A percentile compares a stretch with the other conserved stretches of the same genome.
Evolutionary conservation across 2,113 vertebrate species (phyloP).

Genomic region (Archilochus colubris): DNA sequence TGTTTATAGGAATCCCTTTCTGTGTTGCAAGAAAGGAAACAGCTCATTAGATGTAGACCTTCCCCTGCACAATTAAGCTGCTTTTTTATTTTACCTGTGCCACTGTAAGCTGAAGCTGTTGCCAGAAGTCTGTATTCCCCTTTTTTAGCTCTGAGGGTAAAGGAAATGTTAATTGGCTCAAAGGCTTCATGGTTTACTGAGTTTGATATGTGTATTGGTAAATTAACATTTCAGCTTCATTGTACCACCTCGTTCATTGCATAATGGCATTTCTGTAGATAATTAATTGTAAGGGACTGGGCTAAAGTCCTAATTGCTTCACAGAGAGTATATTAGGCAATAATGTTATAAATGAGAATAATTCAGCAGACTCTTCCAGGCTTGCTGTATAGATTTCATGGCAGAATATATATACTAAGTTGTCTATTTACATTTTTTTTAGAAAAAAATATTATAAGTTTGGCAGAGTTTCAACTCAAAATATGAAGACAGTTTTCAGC

Average conservation of each 20-base stretch:
- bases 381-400: not conserved
- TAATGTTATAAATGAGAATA: not conserved
- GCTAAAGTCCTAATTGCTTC: not conserved
- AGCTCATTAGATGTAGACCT: constrained; percentile 22
- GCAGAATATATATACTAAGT: not conserved
- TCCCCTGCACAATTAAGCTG: not conserved
- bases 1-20: not conserved
- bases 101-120: not conserved
- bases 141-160: not conserved
- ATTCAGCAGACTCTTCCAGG: not conserved
- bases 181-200: constrained; percentile 45
- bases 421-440: not conserved
- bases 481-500: not conserved
- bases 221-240: constrained; percentile 76
- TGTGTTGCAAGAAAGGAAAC: not conserved
- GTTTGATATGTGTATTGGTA: constrained; percentile 53
- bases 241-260: constrained; percentile 59
- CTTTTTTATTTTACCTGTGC: not conserved
- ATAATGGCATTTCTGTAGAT: constrained; percentile 19
- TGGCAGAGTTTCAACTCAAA: not conserved
- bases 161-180: constrained; percentile 58
- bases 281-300: constrained; percentile 21
- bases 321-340: not conserved
- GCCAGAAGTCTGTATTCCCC: not conserved
- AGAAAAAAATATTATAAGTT: not conserved